Conservation (phyloP, 1,140 invertebrate species). For the Vanessa tameamea region DNA sequence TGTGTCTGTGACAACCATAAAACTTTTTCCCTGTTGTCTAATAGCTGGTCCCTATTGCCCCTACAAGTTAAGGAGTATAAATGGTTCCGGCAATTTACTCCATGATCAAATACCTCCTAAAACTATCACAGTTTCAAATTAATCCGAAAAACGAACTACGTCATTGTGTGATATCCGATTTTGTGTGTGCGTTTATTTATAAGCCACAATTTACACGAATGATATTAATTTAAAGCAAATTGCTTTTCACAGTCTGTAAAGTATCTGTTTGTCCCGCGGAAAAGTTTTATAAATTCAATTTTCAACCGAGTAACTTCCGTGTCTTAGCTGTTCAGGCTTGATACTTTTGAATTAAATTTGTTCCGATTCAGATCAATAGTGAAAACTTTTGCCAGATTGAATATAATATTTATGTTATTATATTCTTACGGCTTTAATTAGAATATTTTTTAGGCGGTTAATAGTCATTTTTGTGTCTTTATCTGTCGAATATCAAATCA, state of each 20-base stretch:
- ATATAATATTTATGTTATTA: constrained; percentile 33
- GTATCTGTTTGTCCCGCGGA: constrained; percentile 66
- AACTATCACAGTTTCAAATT: too few relatives aligned
- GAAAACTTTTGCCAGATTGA: constrained; percentile 45
- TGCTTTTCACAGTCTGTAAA: constrained; percentile 73
- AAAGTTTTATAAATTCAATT: constrained; percentile 76
- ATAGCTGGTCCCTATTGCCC: too few relatives aligned
- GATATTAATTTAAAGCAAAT: constrained; percentile 64
- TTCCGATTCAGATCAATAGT: constrained; percentile 58
- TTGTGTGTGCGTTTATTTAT: constrained; percentile 20
- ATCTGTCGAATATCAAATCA: too few relatives aligned
- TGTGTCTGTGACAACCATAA: too few relatives aligned
- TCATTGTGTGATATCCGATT: not conserved
- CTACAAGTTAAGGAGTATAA: too few relatives aligned
- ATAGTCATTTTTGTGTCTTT: too few relatives aligned
- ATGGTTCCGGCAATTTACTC: too few relatives aligned
- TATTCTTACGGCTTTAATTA: not conserved
- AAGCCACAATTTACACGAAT: constrained; percentile 54
- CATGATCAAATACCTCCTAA: too few relatives aligned
- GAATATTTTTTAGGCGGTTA: too few relatives aligned
- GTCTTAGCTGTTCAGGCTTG: constrained; percentile 64
- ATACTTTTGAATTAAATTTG: constrained; percentile 75
- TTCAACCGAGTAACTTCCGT: constrained; percentile 65
- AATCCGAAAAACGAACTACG: too few relatives aligned
- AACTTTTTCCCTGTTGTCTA: too few relatives aligned